phyloP scores from a whole-genome alignment of 2,797 vertebrate species.

The Acanthornis magna region DNA sequence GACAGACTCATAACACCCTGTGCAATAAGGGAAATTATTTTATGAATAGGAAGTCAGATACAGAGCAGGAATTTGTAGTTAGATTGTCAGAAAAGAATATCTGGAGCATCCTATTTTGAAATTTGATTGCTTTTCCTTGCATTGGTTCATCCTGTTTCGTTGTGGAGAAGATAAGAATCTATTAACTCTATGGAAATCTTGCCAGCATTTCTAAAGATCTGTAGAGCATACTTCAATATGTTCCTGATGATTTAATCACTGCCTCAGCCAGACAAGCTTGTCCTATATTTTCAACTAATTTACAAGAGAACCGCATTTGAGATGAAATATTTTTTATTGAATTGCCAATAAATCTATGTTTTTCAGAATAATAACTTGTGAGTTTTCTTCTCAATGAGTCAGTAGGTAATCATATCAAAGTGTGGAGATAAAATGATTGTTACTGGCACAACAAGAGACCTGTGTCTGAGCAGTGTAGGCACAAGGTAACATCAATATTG shows the following conservation, averaged over 20 bases:
- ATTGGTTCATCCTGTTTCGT: background rate
- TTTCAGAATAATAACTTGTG: background rate
- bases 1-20: background rate
- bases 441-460: background rate
- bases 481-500: background rate
- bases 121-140: background rate
- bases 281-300: background rate
- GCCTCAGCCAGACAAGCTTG: background rate
- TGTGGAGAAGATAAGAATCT: background rate
- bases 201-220: background rate
- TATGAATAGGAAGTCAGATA: background rate
- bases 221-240: background rate
- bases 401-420: background rate
- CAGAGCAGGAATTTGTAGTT: background rate
- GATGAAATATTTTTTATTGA: background rate
- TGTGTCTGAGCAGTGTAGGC: background rate
- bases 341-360: background rate
- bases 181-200: background rate
- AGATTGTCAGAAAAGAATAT: background rate
- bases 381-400: background rate
- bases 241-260: background rate
- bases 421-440: background rate
- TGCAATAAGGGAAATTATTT: background rate
- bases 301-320: background rate
- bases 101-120: background rate